phyloP scores from a whole-genome alignment of 2,888 invertebrate genomes.

The Apantesis nais region DNA sequence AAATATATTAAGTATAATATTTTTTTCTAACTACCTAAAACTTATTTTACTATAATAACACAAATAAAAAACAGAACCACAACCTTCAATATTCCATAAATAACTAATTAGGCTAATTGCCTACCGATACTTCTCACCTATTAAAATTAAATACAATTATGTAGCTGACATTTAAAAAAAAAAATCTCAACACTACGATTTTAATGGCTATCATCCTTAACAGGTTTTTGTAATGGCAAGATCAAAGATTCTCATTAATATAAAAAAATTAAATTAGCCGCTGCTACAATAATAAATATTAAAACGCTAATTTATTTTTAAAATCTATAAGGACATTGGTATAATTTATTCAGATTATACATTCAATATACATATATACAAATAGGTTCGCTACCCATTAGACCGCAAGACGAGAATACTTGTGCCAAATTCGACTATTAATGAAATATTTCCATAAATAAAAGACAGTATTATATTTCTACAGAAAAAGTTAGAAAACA shows the following conservation, averaged over 20 bases:
- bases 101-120: conserved; percentile 42
- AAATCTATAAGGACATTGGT: conserved; percentile 55
- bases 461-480: background rate
- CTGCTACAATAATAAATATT: conserved; percentile 41
- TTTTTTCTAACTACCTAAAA: background rate
- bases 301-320: conserved; percentile 49
- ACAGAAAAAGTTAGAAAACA: background rate
- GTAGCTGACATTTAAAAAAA: conserved; percentile 30
- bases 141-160: conserved; percentile 23
- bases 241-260: conserved; percentile 28
- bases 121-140: conserved; percentile 36
- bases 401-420: background rate
- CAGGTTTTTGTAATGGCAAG: background rate
- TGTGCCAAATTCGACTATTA: background rate
- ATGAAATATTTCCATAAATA: background rate
- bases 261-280: conserved; percentile 44
- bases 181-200: conserved; percentile 4
- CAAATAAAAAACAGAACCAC: conserved; percentile 1
- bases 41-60: background rate
- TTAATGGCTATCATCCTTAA: conserved; percentile 1
- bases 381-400: conserved; percentile 19
- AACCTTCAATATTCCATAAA: conserved; percentile 5
- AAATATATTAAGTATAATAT: background rate
- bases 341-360: conserved; percentile 61
- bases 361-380: conserved; percentile 20